phyloP scores from a whole-genome alignment of 2,888 invertebrate genomes.

The Keiferia lycopersicella region DNA sequence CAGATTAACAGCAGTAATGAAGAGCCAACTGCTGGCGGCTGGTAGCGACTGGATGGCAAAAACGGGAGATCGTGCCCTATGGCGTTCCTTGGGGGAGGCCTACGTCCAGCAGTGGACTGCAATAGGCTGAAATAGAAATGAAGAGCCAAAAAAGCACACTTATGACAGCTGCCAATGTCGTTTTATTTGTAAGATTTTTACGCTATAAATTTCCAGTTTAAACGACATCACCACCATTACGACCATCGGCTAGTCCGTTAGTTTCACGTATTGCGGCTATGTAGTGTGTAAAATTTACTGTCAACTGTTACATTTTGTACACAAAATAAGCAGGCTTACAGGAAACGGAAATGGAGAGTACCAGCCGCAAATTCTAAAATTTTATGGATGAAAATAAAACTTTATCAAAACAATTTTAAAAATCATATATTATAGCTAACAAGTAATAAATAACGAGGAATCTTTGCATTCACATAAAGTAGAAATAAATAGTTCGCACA shows the following conservation, averaged over 20 bases:
- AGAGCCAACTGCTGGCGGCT: no score
- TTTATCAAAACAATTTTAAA: background rate
- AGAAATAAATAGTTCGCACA: constrained; percentile 7
- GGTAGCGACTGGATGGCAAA: no score
- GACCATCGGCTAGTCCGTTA: no score
- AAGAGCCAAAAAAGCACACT: background rate
- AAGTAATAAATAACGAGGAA: constrained; percentile 76
- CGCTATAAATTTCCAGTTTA: background rate
- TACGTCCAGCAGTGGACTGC: no score
- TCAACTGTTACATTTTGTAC: no score
- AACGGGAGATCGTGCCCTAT: no score
- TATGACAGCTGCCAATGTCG: background rate
- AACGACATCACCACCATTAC: background rate
- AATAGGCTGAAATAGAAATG: no score
- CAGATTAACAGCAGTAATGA: no score
- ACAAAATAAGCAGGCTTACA: no score
- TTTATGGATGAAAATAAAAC: background rate
- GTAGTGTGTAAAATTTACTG: no score
- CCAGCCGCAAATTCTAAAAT: background rate
- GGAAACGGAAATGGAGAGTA: background rate
- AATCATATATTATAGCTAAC: constrained; percentile 56
- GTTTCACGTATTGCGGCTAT: no score
- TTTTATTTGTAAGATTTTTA: background rate
- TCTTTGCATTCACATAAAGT: constrained; percentile 44
- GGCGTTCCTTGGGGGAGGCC: no score